Conservation (phyloP, 2,113 vertebrate species). For the Pseudonaja textilis region DNA sequence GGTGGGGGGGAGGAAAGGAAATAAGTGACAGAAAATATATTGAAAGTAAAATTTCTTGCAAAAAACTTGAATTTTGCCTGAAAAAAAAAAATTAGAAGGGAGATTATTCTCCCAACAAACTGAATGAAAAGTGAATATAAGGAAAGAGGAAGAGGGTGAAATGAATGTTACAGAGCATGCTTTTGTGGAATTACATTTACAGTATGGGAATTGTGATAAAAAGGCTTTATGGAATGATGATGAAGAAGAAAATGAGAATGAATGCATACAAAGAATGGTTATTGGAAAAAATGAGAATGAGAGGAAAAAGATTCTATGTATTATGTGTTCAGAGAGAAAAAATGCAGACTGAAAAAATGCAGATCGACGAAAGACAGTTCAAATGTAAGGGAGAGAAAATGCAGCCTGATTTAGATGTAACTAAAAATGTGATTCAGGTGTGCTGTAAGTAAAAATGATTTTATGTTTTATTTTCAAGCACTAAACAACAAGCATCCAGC, state of each 20-base stretch:
- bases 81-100: neutral
- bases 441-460: neutral
- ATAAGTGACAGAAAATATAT: neutral
- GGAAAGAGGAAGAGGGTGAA: neutral
- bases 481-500: neutral
- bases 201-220: neutral
- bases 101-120: neutral
- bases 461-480: neutral
- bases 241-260: neutral
- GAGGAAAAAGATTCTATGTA: neutral
- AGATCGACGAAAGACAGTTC: neutral
- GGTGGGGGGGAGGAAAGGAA: fast-evolving
- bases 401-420: neutral
- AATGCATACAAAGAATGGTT: neutral
- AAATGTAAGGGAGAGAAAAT: neutral
- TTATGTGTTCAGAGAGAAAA: neutral
- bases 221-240: neutral
- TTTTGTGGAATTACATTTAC: neutral
- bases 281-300: neutral
- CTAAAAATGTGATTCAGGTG: neutral
- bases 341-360: neutral
- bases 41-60: neutral
- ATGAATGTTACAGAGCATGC: neutral
- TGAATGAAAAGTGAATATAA: neutral
- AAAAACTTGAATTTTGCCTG: neutral